Evolutionary conservation across 2,113 vertebrate genomes (phyloP).

Genomic region (Martes martes): DNA sequence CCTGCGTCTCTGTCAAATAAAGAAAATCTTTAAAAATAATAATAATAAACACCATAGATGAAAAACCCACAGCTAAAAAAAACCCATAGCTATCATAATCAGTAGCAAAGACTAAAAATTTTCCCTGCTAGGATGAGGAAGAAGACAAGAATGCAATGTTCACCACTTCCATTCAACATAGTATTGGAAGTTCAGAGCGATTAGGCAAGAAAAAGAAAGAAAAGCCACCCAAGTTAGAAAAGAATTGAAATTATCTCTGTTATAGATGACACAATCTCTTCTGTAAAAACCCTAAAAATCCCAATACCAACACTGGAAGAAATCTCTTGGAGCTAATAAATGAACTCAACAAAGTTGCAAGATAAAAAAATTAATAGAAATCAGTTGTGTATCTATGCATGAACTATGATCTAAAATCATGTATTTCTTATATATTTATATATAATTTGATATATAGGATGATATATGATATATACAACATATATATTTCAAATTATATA

Average conservation of each 20-base stretch:
- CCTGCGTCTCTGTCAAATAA: too few relatives aligned
- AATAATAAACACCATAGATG: neutral
- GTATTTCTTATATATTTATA: too few relatives aligned
- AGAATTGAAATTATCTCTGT: neutral
- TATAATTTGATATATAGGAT: too few relatives aligned
- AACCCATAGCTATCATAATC: neutral
- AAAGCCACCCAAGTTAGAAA: neutral
- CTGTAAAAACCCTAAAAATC: neutral
- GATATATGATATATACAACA: too few relatives aligned
- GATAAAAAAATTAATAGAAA: neutral
- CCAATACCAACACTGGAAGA: neutral
- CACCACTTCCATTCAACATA: neutral
- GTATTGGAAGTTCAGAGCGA: neutral
- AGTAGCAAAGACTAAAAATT: neutral
- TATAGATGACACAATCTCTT: neutral
- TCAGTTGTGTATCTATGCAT: neutral
- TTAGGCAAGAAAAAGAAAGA: neutral
- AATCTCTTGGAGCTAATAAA: neutral
- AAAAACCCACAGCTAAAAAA: neutral
- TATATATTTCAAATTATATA: too few relatives aligned
- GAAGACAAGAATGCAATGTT: neutral
- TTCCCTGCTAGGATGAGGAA: neutral
- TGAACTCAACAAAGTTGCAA: neutral
- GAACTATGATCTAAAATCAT: neutral
- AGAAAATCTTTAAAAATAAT: neutral